These are phyloP conservation scores for Clamator glandarius DNA, from an alignment of 2,797 vertebrate genomes.

Conservation along the genomic window DNA sequence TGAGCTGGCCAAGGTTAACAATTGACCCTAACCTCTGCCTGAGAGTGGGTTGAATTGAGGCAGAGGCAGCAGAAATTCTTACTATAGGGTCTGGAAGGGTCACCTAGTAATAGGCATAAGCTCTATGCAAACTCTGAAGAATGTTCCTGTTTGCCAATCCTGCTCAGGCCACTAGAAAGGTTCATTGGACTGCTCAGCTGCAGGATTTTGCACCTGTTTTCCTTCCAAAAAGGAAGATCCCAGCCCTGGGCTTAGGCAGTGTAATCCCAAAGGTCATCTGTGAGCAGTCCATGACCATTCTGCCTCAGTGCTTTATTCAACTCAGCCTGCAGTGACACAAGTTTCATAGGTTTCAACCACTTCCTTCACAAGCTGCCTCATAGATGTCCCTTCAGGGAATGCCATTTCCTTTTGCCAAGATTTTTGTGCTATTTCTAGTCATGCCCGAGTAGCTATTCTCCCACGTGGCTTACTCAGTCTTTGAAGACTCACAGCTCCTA, in stretches of 20 bases:
- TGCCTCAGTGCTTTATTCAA: background rate
- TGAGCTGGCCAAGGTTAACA: background rate
- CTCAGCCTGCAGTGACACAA: constrained; percentile 17
- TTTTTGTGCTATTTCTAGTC: constrained; percentile 25
- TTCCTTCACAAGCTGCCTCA: constrained; percentile 16
- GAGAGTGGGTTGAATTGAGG: background rate
- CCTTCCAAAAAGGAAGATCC: background rate
- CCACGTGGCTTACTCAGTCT: background rate
- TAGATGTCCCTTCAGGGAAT: background rate
- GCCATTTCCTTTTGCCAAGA: constrained; percentile 5
- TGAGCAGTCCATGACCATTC: background rate
- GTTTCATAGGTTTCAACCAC: constrained; percentile 40
- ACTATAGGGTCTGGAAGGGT: background rate
- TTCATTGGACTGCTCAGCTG: background rate
- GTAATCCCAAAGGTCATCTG: background rate
- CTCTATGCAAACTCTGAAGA: background rate
- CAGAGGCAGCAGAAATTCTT: constrained; percentile 14
- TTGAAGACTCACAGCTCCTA: constrained; percentile 9
- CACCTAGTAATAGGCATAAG: background rate
- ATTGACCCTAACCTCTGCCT: background rate
- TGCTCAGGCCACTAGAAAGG: background rate
- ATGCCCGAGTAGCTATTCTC: constrained; percentile 4
- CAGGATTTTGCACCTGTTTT: background rate
- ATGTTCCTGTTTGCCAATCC: background rate
- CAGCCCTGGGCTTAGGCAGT: background rate